Evolutionary conservation across 2,797 vertebrate species (phyloP).

Genomic region (Spea hammondii): DNA sequence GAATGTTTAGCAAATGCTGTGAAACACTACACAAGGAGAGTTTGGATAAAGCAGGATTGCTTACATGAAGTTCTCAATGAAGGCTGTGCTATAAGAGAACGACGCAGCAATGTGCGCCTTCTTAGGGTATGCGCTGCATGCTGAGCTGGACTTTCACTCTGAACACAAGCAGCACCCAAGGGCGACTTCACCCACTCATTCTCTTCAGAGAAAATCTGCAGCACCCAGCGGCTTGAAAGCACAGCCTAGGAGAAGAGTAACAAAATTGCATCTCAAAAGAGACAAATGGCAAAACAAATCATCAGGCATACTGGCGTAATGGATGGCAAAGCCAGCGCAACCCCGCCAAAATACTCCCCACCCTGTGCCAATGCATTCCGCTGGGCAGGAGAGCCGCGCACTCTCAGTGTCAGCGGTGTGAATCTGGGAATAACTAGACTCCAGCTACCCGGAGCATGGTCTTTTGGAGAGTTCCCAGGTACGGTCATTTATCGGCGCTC

Average conservation of each 20-base stretch:
- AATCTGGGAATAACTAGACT: too few species aligned
- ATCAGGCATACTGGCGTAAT: too few species aligned
- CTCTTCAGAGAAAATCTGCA: slow-evolving; percentile 17
- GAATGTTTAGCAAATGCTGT: too few species aligned
- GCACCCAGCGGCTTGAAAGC: slow-evolving; percentile 14
- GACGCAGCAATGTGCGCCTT: slow-evolving; percentile 13
- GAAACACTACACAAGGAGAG: too few species aligned
- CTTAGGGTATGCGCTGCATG: not conserved
- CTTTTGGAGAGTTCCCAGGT: too few species aligned
- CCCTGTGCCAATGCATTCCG: too few species aligned
- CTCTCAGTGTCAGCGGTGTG: too few species aligned
- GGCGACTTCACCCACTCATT: slow-evolving; percentile 12
- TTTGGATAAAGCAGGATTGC: not conserved
- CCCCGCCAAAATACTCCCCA: too few species aligned
- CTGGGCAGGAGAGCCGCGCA: too few species aligned
- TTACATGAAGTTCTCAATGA: slow-evolving; percentile 4
- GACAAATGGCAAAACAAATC: not conserved
- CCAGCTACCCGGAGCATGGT: too few species aligned
- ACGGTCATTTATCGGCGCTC: too few species aligned
- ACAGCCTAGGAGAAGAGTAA: not conserved
- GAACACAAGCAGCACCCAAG: slow-evolving; percentile 16
- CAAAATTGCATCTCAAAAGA: not conserved
- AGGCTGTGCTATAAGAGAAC: not conserved
- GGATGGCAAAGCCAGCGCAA: too few species aligned
- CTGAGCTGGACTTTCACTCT: slow-evolving; percentile 6